Percentiles rank a stretch among this genome's conserved stretches.
Conservation (phyloP, 2,888 invertebrate genomes). For the Thecophora atra region DNA sequence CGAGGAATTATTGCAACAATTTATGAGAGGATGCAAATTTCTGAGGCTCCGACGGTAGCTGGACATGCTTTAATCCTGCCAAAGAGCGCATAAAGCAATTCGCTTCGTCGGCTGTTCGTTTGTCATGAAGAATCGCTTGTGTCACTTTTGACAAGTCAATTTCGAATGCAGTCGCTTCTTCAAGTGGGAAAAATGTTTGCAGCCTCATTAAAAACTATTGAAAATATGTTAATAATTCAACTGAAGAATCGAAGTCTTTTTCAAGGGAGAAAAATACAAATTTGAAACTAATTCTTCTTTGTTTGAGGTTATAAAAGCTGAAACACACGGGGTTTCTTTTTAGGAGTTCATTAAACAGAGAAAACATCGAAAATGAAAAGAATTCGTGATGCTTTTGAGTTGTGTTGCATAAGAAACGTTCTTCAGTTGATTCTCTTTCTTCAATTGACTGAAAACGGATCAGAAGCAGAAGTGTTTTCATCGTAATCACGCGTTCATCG, state of each 20-base stretch:
- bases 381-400: background rate
- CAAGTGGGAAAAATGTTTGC: background rate
- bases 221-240: background rate
- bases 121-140: background rate
- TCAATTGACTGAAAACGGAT: too few species aligned
- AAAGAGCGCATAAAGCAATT: background rate
- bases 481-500: background rate
- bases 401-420: background rate
- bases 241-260: background rate
- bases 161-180: background rate
- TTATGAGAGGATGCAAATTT: conserved; percentile 27
- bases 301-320: too few species aligned
- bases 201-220: background rate
- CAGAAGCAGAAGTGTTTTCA: background rate
- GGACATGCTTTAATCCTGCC: background rate
- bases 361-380: background rate
- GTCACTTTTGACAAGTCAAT: conserved; percentile 24
- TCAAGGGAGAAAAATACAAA: background rate
- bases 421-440: too few species aligned
- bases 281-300: too few species aligned
- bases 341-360: too few species aligned
- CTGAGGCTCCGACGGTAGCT: background rate
- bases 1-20: conserved; percentile 19
- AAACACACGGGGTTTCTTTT: too few species aligned
- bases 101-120: too few species aligned